These are phyloP conservation scores for Cepaea hortensis DNA, from an alignment of 2,888 invertebrate species.

Conservation along the genomic window DNA sequence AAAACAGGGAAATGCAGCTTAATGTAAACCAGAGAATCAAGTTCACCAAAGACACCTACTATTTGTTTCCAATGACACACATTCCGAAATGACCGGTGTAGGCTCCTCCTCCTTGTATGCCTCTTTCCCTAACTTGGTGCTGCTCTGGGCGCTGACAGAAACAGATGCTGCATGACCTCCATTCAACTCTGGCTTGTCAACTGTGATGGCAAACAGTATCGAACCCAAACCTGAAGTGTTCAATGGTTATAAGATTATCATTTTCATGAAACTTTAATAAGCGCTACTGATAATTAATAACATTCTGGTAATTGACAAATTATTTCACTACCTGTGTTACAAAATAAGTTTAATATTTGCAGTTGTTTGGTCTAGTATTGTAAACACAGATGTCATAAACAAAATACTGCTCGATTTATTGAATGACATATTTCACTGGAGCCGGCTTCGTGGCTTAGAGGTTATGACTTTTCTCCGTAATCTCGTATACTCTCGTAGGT, in stretches of 20 bases:
- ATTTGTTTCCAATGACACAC: conserved; percentile 43
- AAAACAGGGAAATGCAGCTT: background rate
- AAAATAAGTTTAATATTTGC: no score
- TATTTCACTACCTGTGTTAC: no score
- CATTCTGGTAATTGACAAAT: no score
- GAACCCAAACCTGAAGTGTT: conserved; percentile 82
- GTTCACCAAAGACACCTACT: background rate
- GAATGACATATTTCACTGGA: no score
- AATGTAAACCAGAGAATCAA: background rate
- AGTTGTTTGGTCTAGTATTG: no score
- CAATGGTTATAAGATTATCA: background rate
- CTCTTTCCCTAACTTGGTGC: conserved; percentile 79
- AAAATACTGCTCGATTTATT: no score
- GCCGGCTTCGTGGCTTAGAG: no score
- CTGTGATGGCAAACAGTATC: conserved; percentile 92
- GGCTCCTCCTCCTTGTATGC: conserved; percentile 57
- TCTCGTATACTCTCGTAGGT: no score
- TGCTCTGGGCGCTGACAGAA: conserved; percentile 35
- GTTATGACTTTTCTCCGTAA: no score
- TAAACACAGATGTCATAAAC: no score
- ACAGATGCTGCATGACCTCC: conserved; percentile 56
- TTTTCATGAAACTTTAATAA: background rate
- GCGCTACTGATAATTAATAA: no score
- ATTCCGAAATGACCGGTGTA: conserved; percentile 69
- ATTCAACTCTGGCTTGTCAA: conserved; percentile 86